A percentile compares a stretch with the other conserved stretches of the same genome.
phyloP scores from a whole-genome alignment of 2,113 vertebrate species.

The Struthio camelus region DNA sequence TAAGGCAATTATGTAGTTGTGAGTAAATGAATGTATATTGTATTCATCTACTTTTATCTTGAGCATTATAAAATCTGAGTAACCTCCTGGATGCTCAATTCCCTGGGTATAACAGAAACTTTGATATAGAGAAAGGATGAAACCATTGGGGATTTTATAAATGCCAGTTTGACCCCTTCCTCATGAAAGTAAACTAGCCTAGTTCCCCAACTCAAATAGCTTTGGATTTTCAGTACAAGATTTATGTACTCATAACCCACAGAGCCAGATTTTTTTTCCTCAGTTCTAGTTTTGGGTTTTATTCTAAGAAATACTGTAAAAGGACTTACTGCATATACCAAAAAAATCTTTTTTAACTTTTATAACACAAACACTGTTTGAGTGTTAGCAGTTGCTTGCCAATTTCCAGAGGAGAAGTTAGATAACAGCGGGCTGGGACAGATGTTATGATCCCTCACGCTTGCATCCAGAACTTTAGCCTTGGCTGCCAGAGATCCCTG shows the following conservation, averaged over 20 bases:
- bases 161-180: not conserved
- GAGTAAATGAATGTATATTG: not conserved
- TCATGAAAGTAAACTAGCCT: not conserved
- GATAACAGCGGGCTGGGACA: constrained; percentile 25
- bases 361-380: constrained; percentile 12
- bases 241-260: not conserved
- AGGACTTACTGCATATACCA: not conserved
- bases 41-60: not conserved
- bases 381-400: constrained; percentile 38
- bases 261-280: not conserved
- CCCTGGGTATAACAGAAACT: not conserved
- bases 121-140: not conserved
- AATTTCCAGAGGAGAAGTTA: constrained; percentile 49
- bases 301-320: constrained; percentile 23
- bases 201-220: not conserved
- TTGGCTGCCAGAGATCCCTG: not conserved
- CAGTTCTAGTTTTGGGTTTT: not conserved
- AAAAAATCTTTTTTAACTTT: not conserved
- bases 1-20: not conserved
- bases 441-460: not conserved
- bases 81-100: not conserved
- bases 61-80: not conserved
- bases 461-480: not conserved
- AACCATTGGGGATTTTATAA: not conserved
- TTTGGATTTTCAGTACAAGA: not conserved